Evolutionary conservation across 2,113 vertebrate species (phyloP), one percentile per base, ranked within the genome.

Genomic region (Syngnathoides biaculeatus): DNA sequence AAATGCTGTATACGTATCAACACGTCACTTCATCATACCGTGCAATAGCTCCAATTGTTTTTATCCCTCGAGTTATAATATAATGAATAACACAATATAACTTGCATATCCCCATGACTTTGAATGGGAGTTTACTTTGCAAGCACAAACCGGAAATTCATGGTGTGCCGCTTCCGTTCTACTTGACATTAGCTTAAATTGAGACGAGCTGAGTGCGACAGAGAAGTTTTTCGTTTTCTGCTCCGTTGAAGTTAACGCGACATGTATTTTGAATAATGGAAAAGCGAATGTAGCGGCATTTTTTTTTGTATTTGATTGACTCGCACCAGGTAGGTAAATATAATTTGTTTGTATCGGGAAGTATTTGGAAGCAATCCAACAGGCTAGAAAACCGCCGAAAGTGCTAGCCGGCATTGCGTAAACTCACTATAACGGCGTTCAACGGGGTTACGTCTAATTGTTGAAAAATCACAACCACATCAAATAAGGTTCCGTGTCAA

Each of bases 201-300:
- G 65, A 65, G 68, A 73, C 74, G 71, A 84, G 72, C 79, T 8
- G 14, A 62, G 22, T 7, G 14, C 40, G 60, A 48, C 47, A 4
- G 62, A 66, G 38, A 87, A 88, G 71, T 89, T 78, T 69, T 68
- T 75, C 58, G 65, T 53, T 70, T 57, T 72, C 65, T 17, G 35
- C 56, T 75, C 69, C 68, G 13, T 45, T 57, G 60, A 67, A 74
- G 73, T 65, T 65, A 20, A 12, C 50, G 56, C 24, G 27, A 64
- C 19, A 13, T 24, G 27, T 1, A 5, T 14, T 1, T 8, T 20
- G 64, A 70, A 48, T 58, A 42, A 88, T 84, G 88, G 77, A 30
- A 47, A 76, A 66, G 2, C 50, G 30, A 52, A 53, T 72, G 0
- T 62, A 78, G 62, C 84, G 86, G 26, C 35, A 42, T 42, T 3